Conservation (phyloP, 2,888 invertebrate genomes). For the Chaetogeoica ovagalla region DNA sequence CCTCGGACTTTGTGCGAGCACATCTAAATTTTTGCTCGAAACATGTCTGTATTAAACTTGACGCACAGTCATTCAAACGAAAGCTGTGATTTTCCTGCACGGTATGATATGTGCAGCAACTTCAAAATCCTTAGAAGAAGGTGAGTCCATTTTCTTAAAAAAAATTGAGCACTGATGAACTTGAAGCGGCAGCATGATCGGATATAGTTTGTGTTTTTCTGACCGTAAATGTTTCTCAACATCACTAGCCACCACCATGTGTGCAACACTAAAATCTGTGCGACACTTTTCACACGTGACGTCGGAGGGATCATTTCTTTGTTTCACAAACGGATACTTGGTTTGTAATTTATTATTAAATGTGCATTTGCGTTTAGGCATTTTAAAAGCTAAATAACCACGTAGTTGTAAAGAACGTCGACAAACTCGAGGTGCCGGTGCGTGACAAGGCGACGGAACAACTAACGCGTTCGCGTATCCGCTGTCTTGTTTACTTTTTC, state of each 20-base stretch:
- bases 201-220: neutral
- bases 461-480: too few species aligned
- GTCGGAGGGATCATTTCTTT: conserved; percentile 5
- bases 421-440: neutral
- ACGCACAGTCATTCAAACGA: conserved; percentile 55
- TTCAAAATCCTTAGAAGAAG: conserved; percentile 52
- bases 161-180: conserved; percentile 16
- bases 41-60: conserved; percentile 55
- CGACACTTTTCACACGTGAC: conserved; percentile 27
- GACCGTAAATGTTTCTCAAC: conserved; percentile 28
- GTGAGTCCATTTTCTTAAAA: conserved; percentile 14
- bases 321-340: conserved; percentile 19
- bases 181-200: conserved; percentile 21
- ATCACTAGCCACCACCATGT: neutral
- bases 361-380: conserved; percentile 21
- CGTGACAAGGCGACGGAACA: neutral
- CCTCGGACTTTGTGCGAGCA: conserved; percentile 34
- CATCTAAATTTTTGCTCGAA: conserved; percentile 53
- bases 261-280: conserved; percentile 14
- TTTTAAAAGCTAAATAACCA: conserved; percentile 4
- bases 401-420: conserved; percentile 2
- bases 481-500: too few species aligned
- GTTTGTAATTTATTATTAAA: conserved; percentile 17
- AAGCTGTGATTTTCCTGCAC: conserved; percentile 56
- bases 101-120: conserved; percentile 56